Conservation (phyloP, 2,888 invertebrate genomes). For the Drosophila monieri region DNA sequence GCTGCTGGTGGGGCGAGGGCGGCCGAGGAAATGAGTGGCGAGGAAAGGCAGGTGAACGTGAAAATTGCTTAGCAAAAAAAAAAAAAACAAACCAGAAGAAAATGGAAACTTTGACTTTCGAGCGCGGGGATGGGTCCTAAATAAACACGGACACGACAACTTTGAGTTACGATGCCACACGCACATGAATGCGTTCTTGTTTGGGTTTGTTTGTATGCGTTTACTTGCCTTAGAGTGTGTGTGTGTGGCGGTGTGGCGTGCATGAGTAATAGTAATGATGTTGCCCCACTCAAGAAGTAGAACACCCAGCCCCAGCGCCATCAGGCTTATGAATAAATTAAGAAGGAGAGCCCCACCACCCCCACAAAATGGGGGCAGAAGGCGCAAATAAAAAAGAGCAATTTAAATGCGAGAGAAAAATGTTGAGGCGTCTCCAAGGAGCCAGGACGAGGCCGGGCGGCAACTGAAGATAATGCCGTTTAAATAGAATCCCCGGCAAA, state of each 20-base stretch:
- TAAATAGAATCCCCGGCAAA: constrained; percentile 70
- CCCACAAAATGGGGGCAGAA: constrained; percentile 47
- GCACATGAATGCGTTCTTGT: constrained; percentile 54
- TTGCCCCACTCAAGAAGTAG: constrained; percentile 63
- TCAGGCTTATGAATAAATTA: constrained; percentile 79
- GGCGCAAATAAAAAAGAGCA: constrained; percentile 62
- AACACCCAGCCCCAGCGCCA: constrained; percentile 47
- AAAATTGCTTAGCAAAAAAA: constrained; percentile 44
- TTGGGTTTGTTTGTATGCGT: background rate
- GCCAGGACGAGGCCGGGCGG: constrained; percentile 53
- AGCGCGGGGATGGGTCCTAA: constrained; percentile 61
- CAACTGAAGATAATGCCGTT: constrained; percentile 71
- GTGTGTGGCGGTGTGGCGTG: constrained; percentile 49
- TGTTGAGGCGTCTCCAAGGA: constrained; percentile 35
- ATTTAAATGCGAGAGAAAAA: constrained; percentile 64
- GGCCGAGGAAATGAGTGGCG: constrained; percentile 9
- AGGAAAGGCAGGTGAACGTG: constrained; percentile 37
- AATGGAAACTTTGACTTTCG: constrained; percentile 37
- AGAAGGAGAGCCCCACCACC: constrained; percentile 46
- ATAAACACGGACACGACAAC: constrained; percentile 59
- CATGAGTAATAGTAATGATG: constrained; percentile 79
- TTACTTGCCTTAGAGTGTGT: constrained; percentile 1
- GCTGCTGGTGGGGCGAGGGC: constrained; percentile 13
- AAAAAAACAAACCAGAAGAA: constrained; percentile 28
- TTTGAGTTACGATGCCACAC: constrained; percentile 77